Base-by-base conservation (phyloP, 2,888 invertebrate genomes). In the Syritta pipiens region DNA sequence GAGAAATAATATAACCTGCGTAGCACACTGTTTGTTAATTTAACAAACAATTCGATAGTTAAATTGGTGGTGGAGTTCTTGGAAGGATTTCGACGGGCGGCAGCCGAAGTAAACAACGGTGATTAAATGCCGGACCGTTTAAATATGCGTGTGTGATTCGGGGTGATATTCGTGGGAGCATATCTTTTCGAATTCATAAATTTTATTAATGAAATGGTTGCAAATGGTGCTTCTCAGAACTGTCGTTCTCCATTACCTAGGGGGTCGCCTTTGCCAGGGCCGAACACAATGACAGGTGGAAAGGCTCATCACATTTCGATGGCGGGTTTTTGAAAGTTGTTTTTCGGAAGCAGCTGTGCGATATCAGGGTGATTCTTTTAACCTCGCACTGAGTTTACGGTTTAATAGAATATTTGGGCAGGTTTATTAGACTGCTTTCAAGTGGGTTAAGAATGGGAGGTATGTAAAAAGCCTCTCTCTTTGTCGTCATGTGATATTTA, bases 21-120 rank as follows among this genome's bases (percentile, higher is more conserved):
- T 57, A 37, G 40, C n/a, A 22, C 20, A 32, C 14, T 35, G 12
- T 57, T n/a, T n/a, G n/a, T n/a, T 68, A 40, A 49, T 68, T 48
- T 28, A 57, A 57, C 35, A 55, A 26, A 53, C 14, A 55, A 20
- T 26, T 44, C 44, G 22, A 57, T 37, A 42, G 12, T 1, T 20
- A 28, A 53, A 62, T 72, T 49, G 32, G 63, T 72, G 37, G n/a
- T n/a, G n/a, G n/a, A 19, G 6, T 24, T 40, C 37, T 42, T 7
- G n/a, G 20, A 28, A 35, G 35, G 51, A 59, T 24, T 67, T 22
- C 7, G 17, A 32, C 6, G n/a, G n/a, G n/a, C n/a, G n/a, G n/a
- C n/a, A n/a, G n/a, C n/a, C n/a, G n/a, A n/a, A 14, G 42, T 60
- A 59, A 51, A 60, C 51, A 59, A 49, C 5, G 17, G 19, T 22